A percentile compares a stretch with the other conserved stretches of the same genome.
These are phyloP conservation scores for Scaptomyza tumidula DNA, from an alignment of 2,888 invertebrate genomes.

Conservation along the genomic window DNA sequence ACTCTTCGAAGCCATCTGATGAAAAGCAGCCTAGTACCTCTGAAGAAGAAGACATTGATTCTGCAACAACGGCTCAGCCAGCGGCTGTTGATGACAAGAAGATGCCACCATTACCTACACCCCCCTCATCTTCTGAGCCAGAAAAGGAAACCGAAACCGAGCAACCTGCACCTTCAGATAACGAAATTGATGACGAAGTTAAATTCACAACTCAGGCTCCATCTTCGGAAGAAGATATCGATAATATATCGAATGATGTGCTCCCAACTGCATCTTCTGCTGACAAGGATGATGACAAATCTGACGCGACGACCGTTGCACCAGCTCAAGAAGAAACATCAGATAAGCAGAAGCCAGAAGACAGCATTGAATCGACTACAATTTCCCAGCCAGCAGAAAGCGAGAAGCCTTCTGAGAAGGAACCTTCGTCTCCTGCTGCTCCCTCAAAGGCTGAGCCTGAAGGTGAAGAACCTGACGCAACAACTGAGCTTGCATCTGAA, in stretches of 20 bases:
- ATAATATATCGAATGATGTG: slow-evolving; percentile 10
- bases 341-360: slow-evolving; percentile 40
- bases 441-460: slow-evolving; percentile 37
- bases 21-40: slow-evolving; percentile 39
- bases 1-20: slow-evolving; percentile 28
- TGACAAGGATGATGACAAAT: slow-evolving; percentile 37
- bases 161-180: slow-evolving; percentile 20
- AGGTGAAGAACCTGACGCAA: slow-evolving; percentile 35
- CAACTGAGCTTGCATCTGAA: slow-evolving; percentile 38
- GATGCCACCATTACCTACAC: slow-evolving; percentile 19
- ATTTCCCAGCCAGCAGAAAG: slow-evolving; percentile 22
- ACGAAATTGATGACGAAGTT: slow-evolving; percentile 22
- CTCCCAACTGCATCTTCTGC: slow-evolving; percentile 34
- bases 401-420: slow-evolving; percentile 32
- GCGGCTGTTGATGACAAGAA: slow-evolving; percentile 14
- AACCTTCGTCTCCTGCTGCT: slow-evolving; percentile 25
- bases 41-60: slow-evolving; percentile 24
- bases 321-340: slow-evolving; percentile 35
- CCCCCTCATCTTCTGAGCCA: slow-evolving; percentile 15
- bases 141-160: slow-evolving; percentile 24
- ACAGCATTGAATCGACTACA: slow-evolving; percentile 26
- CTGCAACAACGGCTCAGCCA: slow-evolving; percentile 42
- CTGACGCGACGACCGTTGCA: slow-evolving; percentile 38
- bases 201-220: slow-evolving; percentile 39
- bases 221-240: slow-evolving; percentile 30